Evolutionary conservation across 1,140 invertebrate genomes (phyloP).

Genomic region (Papilio polyxenes): DNA sequence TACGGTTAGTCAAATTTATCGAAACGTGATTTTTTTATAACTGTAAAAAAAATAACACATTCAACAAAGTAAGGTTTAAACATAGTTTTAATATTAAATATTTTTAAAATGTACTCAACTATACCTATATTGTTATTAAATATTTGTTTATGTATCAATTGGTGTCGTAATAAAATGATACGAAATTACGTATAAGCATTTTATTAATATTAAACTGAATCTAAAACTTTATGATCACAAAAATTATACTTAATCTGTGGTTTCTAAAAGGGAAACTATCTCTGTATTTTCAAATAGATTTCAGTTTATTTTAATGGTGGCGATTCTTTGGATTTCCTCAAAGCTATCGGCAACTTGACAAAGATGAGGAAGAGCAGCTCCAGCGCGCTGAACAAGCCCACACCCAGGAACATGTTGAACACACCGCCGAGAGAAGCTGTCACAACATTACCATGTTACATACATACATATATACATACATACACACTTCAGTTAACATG

Average conservation of each 20-base stretch:
- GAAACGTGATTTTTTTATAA: not conserved
- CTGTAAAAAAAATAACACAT: not conserved
- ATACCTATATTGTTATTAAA: not conserved
- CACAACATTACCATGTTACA: not conserved
- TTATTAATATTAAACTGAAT: not conserved
- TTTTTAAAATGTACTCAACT: not conserved
- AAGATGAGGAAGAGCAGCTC: constrained; percentile 64
- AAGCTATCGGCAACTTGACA: constrained; percentile 56
- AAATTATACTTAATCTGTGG: too few relatives aligned
- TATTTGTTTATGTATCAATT: constrained; percentile 11
- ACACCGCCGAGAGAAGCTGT: constrained; percentile 74
- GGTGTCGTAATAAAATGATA: constrained; percentile 8
- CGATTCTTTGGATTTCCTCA: constrained; percentile 44
- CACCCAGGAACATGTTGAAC: constrained; percentile 76
- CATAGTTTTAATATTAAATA: not conserved
- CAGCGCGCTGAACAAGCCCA: constrained; percentile 69
- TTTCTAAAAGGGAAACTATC: too few relatives aligned
- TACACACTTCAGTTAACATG: not conserved
- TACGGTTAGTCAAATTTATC: too few relatives aligned
- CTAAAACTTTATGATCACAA: too few relatives aligned
- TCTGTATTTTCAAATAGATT: not conserved
- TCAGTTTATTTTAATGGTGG: not conserved
- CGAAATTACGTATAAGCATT: not conserved
- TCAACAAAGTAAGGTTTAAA: not conserved
- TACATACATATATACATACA: not conserved